phyloP scores from a whole-genome alignment of 2,888 invertebrate species.

The Abscondita cerata region DNA sequence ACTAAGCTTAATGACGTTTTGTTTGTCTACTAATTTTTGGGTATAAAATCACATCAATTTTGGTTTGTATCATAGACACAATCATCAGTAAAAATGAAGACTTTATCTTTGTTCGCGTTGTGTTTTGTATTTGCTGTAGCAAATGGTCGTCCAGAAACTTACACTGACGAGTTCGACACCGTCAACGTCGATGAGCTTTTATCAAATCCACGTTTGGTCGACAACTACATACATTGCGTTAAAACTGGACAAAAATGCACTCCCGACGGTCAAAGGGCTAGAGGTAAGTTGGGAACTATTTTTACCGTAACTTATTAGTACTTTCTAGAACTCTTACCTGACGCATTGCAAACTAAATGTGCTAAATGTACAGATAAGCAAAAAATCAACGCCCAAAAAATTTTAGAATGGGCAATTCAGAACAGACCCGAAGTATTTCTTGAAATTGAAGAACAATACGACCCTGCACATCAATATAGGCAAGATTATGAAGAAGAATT shows the following conservation, averaged over 20 bases:
- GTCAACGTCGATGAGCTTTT: slow-evolving; percentile 73
- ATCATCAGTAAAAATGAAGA: too few species aligned
- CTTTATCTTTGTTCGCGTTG: too few species aligned
- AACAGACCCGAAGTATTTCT: slow-evolving; percentile 71
- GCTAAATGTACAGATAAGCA: slow-evolving; percentile 72
- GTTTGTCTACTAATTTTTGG: too few species aligned
- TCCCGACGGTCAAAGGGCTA: slow-evolving; percentile 73
- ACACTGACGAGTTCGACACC: slow-evolving; percentile 69
- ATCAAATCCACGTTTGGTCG: slow-evolving; percentile 67
- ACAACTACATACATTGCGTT: slow-evolving; percentile 59
- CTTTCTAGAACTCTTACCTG: slow-evolving; percentile 73
- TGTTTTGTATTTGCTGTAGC: too few species aligned
- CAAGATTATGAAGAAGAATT: slow-evolving; percentile 69
- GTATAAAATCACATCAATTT: too few species aligned
- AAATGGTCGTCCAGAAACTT: too few species aligned
- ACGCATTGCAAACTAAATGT: slow-evolving; percentile 73
- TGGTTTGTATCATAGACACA: too few species aligned
- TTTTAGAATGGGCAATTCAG: slow-evolving; percentile 65
- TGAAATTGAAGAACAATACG: slow-evolving; percentile 70
- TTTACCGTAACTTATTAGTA: too few species aligned
- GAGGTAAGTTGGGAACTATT: slow-evolving; percentile 68
- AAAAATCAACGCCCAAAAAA: slow-evolving; percentile 66
- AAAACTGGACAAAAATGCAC: slow-evolving; percentile 71
- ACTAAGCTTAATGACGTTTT: too few species aligned
- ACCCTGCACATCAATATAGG: slow-evolving; percentile 70